Conservation (phyloP, 2,888 invertebrate genomes). For the Pachymerium ferrugineum region DNA sequence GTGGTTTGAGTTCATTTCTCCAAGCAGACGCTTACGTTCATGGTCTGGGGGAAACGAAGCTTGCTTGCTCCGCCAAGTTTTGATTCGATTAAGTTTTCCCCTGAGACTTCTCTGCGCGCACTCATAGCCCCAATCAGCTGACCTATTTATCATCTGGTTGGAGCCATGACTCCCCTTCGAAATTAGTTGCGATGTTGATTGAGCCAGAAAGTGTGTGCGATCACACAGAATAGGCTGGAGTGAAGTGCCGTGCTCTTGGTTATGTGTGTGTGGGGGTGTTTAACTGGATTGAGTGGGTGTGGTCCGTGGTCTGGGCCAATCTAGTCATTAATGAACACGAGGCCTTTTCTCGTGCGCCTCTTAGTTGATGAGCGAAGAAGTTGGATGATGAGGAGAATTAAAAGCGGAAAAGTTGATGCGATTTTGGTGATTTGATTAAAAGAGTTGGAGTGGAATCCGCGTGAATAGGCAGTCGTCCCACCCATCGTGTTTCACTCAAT, state of each 20-base stretch:
- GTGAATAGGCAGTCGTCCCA: neutral
- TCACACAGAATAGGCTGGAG: neutral
- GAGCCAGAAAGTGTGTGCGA: conserved; percentile 13
- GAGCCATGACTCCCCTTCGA: neutral
- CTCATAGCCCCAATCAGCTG: conserved; percentile 13
- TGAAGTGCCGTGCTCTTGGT: neutral
- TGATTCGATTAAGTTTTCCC: conserved; percentile 2
- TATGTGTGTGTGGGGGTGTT: neutral
- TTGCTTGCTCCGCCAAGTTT: neutral
- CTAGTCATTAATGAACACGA: neutral
- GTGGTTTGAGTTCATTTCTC: neutral
- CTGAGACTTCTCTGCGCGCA: neutral
- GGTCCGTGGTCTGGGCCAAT: conserved; percentile 1
- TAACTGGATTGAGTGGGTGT: conserved; percentile 4
- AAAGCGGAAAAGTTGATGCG: conserved; percentile 13
- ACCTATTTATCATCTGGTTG: conserved; percentile 9
- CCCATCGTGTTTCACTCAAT: neutral
- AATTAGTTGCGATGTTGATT: conserved; percentile 8
- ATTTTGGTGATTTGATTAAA: neutral
- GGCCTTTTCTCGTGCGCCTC: neutral
- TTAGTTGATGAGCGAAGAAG: neutral
- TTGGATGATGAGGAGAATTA: neutral
- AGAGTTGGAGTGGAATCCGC: neutral
- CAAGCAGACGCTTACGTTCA: neutral
- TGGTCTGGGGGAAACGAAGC: neutral